A percentile compares a stretch with the other conserved stretches of the same genome.
These are phyloP conservation scores for Galemys pyrenaicus DNA, from an alignment of 2,113 vertebrate genomes.

Conservation along the genomic window DNA sequence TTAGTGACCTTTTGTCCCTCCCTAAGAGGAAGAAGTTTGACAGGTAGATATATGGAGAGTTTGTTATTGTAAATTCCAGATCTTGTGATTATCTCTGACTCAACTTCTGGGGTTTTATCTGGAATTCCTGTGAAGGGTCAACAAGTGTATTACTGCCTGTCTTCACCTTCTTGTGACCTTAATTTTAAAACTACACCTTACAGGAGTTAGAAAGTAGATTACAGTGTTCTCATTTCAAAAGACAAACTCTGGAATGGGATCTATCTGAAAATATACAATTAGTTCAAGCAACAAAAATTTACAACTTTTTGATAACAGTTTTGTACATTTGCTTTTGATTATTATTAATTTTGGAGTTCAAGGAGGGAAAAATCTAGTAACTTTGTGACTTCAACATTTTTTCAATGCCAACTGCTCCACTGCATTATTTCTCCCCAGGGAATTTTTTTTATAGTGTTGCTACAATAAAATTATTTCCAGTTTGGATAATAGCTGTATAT, in stretches of 20 bases:
- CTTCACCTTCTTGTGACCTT: constrained; percentile 92
- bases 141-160: constrained; percentile 86
- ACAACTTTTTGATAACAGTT: constrained; percentile 22
- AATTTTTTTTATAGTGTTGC: not conserved
- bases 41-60: constrained; percentile 99
- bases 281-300: constrained; percentile 22
- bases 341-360: constrained; percentile 9
- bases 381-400: constrained; percentile 11
- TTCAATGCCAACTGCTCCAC: not conserved
- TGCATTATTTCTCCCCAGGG: not conserved
- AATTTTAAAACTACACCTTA: constrained; percentile 89
- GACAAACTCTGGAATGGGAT: not conserved
- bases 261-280: constrained; percentile 38
- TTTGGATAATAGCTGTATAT: not conserved
- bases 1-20: constrained; percentile 93
- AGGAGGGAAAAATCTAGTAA: not conserved
- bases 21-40: constrained; percentile 94
- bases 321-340: not conserved
- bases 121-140: constrained; percentile 95
- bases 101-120: constrained; percentile 98
- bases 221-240: constrained; percentile 44
- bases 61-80: constrained; percentile 99
- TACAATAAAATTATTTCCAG: constrained; percentile 1
- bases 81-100: constrained; percentile 98
- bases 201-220: constrained; percentile 84